phyloP scores from a whole-genome alignment of 2,888 invertebrate species.

The Patella caerulea region DNA sequence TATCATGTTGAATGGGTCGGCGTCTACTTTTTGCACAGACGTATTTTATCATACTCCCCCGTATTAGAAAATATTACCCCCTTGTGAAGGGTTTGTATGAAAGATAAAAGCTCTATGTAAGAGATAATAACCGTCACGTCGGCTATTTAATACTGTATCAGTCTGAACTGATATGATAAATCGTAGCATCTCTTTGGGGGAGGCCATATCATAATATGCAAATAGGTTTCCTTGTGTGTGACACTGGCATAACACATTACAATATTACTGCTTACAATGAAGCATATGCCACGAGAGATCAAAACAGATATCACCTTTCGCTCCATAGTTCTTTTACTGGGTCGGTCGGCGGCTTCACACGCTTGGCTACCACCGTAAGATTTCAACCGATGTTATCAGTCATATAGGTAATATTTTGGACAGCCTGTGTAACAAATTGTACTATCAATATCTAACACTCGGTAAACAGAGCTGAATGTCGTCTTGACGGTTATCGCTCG shows the following conservation, averaged over 20 bases:
- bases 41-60: too few species aligned
- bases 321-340: neutral
- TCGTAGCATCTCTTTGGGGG: too few species aligned
- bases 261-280: neutral
- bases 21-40: too few species aligned
- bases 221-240: neutral
- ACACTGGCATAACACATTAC: neutral
- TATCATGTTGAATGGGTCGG: too few species aligned
- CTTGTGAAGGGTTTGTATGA: too few species aligned
- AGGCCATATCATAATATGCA: neutral
- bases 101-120: too few species aligned
- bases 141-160: too few species aligned
- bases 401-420: neutral
- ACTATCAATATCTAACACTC: slow-evolving; percentile 5
- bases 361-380: neutral
- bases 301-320: too few species aligned
- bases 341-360: neutral
- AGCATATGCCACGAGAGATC: neutral
- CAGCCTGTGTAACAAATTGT: slow-evolving; percentile 7
- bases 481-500: neutral
- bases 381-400: neutral
- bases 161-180: too few species aligned
- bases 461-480: slow-evolving; percentile 3
- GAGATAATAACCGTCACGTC: too few species aligned
- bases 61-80: too few species aligned